Evolutionary conservation across 1,140 invertebrate genomes (phyloP).

Genomic region (Matsumurasca onukii): DNA sequence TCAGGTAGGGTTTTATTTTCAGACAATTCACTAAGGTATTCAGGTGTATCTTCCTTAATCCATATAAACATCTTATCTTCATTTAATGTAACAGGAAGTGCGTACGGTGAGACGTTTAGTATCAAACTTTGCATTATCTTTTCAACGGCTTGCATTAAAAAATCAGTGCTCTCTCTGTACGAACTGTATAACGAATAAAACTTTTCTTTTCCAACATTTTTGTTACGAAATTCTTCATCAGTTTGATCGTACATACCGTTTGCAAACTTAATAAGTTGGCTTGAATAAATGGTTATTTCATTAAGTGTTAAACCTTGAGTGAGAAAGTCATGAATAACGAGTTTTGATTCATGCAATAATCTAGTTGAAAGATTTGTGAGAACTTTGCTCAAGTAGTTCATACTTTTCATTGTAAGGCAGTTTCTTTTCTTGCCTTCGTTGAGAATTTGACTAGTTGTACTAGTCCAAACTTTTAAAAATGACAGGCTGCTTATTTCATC

Average conservation of each 20-base stretch:
- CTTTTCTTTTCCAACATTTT: background rate
- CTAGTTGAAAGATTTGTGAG: background rate
- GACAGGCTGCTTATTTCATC: background rate
- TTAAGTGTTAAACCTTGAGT: background rate
- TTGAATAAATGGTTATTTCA: background rate
- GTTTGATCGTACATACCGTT: background rate
- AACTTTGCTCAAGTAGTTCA: background rate
- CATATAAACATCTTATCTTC: background rate
- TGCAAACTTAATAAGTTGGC: background rate
- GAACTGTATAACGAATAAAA: background rate
- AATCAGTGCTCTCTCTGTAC: background rate
- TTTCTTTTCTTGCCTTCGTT: background rate
- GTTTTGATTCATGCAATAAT: too few species aligned
- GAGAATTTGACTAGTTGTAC: background rate
- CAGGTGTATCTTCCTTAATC: background rate
- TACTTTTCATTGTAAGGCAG: background rate
- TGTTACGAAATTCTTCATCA: background rate
- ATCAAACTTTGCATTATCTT: background rate
- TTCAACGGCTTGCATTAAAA: background rate
- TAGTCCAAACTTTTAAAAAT: background rate
- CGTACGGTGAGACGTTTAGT: background rate
- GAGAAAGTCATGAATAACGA: background rate
- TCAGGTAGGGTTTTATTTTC: background rate
- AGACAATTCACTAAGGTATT: background rate
- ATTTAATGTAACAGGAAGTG: background rate